Evolutionary conservation across 1,140 invertebrate genomes (phyloP), one percentile per base, ranked within the genome.

Genomic region (Eubasilissa regina): DNA sequence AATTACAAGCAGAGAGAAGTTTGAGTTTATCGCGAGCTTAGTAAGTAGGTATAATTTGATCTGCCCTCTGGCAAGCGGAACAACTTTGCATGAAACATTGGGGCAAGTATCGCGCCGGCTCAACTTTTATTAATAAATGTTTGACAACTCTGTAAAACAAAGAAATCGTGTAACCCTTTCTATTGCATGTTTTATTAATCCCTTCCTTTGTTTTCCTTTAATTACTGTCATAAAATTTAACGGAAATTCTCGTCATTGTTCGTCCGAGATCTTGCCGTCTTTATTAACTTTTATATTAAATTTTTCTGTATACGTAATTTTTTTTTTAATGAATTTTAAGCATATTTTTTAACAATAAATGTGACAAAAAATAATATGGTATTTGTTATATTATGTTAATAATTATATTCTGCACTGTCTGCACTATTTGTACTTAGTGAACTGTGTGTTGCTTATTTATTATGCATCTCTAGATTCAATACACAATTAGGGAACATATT

Each of bases 201-300:
- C 35, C 21, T 11, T 64, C 25, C 60, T 64, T 64, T 64, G 60
- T 64, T 64, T 64, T 64, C 35, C 60, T 64, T 64, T 64, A 64
- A 64, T 64, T 25, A 64, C 60, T 64, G 60, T 44, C 60, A 43
- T 64, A 25, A 64, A 64, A 25, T 64, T 43, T 64, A 44, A 44
- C 19, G 4, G 35, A 11, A 64, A 64, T 64, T 64, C 9, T 64
- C 60, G 11, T 35, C 6, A 35, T 35, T 35, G 25, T 35, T 6
- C 8, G 11, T 15, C 48, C 11, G 48, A 15, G n/a, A 8, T n/a
- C n/a, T 1, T 1, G 48, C 1, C 48, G 48, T 51, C n/a, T 12
- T 51, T 15, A 51, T 51, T 51, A 13, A 51, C 48, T 51, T 51
- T 15, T 13, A 51, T 51, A 51, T 51, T 51, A 51, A 51, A 51